A percentile compares a stretch with the other conserved stretches of the same genome.
Conservation (phyloP, 2,113 vertebrate genomes). For the Balaeniceps rex region DNA sequence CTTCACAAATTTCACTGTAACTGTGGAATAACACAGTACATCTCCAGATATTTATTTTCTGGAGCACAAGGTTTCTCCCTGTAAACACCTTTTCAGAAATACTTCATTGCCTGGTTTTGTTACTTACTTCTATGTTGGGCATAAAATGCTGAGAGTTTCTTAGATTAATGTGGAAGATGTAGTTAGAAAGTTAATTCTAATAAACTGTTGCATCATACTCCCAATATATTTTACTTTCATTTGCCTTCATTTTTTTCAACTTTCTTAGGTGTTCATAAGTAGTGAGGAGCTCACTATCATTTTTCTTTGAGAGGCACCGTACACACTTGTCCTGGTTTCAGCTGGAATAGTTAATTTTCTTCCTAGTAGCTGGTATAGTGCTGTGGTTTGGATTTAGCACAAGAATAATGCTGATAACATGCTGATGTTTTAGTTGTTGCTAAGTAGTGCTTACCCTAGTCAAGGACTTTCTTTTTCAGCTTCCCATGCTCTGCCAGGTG, state of each 20-base stretch:
- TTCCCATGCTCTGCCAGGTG: too few relatives aligned
- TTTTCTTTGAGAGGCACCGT: background rate
- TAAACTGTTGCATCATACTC: background rate
- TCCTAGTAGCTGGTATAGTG: too few relatives aligned
- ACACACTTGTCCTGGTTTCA: background rate
- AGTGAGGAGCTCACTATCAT: background rate
- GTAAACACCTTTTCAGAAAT: background rate
- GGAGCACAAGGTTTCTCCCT: background rate
- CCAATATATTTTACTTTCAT: background rate
- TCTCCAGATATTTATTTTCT: background rate
- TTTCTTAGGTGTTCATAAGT: background rate
- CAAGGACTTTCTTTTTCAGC: too few relatives aligned
- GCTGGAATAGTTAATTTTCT: too few relatives aligned
- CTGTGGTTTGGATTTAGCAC: too few relatives aligned
- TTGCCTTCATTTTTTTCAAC: background rate
- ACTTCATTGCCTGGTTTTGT: background rate
- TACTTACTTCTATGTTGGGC: background rate
- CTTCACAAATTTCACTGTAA: background rate
- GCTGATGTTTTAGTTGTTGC: too few relatives aligned
- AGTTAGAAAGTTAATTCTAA: background rate
- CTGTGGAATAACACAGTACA: background rate
- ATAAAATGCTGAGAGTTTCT: background rate
- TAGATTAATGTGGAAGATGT: background rate
- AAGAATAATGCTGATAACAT: too few relatives aligned
- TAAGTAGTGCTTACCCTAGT: too few relatives aligned